phyloP scores from a whole-genome alignment of 2,888 invertebrate genomes.

The Pediacus dermestoides region DNA sequence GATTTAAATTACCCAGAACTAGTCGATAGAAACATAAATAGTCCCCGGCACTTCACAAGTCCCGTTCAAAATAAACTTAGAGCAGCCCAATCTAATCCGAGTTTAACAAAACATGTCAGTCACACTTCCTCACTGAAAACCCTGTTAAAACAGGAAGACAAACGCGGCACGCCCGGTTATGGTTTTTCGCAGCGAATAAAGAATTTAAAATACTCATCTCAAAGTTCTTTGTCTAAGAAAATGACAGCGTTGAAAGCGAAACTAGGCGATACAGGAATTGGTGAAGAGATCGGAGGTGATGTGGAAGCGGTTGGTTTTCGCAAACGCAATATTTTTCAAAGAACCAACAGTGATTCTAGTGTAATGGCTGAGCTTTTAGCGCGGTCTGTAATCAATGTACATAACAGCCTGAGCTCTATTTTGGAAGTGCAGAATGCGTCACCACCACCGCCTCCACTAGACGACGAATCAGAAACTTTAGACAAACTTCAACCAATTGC shows the following conservation, averaged over 20 bases:
- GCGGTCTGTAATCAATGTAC: slow-evolving; percentile 60
- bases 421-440: slow-evolving; percentile 53
- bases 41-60: not conserved
- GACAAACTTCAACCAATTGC: slow-evolving; percentile 28
- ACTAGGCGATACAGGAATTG: slow-evolving; percentile 51
- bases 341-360: slow-evolving; percentile 51
- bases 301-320: slow-evolving; percentile 51
- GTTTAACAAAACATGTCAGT: slow-evolving; percentile 15
- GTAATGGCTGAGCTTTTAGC: slow-evolving; percentile 66
- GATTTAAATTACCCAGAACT: not conserved
- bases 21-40: not conserved
- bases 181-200: slow-evolving; percentile 58
- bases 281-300: slow-evolving; percentile 51
- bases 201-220: slow-evolving; percentile 60
- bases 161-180: slow-evolving; percentile 53
- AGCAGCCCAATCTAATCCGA: slow-evolving; percentile 29
- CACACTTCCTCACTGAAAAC: slow-evolving; percentile 40
- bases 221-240: slow-evolving; percentile 60
- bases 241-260: slow-evolving; percentile 59
- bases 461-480: slow-evolving; percentile 45
- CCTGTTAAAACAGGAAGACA: slow-evolving; percentile 58
- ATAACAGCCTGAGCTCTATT: slow-evolving; percentile 58
- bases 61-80: not conserved
- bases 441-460: slow-evolving; percentile 41
- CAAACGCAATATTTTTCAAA: slow-evolving; percentile 50